Conservation (phyloP, 1,140 invertebrate genomes). For the Bradynema listronoti region DNA sequence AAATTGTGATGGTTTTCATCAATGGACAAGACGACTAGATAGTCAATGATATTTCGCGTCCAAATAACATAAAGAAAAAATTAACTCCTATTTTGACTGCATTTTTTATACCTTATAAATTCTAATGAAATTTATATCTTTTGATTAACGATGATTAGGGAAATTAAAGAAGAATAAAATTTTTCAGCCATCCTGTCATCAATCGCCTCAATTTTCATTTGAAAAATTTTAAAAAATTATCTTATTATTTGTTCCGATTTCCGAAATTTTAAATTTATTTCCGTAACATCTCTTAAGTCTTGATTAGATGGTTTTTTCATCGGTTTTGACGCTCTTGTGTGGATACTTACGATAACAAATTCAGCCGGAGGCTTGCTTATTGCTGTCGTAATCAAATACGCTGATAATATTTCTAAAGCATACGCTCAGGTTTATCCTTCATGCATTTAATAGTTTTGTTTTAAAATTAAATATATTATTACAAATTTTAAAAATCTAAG, state of each 20-base stretch:
- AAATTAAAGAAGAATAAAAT: background rate
- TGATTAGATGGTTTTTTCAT: constrained; percentile 58
- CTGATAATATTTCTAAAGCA: constrained; percentile 79
- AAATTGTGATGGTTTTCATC: no score
- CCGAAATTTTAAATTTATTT: background rate
- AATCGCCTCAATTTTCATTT: background rate
- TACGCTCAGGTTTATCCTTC: constrained; percentile 43
- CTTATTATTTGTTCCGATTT: background rate
- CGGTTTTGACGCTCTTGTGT: constrained; percentile 75
- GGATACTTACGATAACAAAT: constrained; percentile 72
- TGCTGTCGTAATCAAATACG: constrained; percentile 83
- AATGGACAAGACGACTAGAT: no score
- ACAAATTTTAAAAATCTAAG: background rate
- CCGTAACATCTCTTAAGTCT: background rate
- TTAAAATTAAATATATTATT: background rate
- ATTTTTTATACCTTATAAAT: no score
- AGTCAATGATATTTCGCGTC: no score
- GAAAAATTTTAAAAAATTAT: background rate
- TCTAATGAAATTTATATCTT: background rate
- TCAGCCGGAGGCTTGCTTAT: constrained; percentile 81
- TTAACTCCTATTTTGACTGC: no score
- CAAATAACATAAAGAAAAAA: no score
- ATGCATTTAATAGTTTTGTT: background rate
- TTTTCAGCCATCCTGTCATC: background rate
- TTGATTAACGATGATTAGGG: background rate